Conservation (phyloP, 1,140 invertebrate species). For the Neodiprion virginianus region DNA sequence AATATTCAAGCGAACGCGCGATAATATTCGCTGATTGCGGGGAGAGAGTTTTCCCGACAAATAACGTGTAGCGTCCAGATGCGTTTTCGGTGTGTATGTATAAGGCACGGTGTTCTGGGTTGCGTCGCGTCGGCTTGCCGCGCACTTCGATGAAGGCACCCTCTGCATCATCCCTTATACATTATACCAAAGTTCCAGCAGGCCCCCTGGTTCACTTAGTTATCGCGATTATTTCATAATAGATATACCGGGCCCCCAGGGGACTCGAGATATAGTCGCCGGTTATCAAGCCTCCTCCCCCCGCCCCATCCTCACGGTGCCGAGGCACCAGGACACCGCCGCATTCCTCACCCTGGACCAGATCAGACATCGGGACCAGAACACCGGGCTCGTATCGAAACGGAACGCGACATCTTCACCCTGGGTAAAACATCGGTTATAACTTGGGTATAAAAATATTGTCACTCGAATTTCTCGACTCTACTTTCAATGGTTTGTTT, state of each 20-base stretch:
- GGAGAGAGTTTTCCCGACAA: too few species aligned
- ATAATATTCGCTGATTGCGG: too few species aligned
- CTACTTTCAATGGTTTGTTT: too few species aligned
- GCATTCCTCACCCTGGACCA: background rate
- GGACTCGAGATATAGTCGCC: conserved; percentile 6
- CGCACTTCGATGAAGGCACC: background rate
- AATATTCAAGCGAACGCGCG: too few species aligned
- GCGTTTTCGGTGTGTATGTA: background rate
- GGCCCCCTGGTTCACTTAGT: conserved; percentile 14
- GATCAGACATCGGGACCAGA: background rate
- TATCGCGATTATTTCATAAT: conserved; percentile 38
- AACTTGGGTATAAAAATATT: too few species aligned
- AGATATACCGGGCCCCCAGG: conserved; percentile 22
- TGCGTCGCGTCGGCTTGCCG: background rate
- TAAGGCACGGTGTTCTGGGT: conserved; percentile 1
- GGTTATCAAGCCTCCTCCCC: background rate
- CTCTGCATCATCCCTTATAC: conserved; percentile 9
- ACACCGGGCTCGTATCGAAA: background rate
- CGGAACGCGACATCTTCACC: background rate
- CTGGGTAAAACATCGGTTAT: too few species aligned
- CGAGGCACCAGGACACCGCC: background rate
- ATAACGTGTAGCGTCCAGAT: too few species aligned
- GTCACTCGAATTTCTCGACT: too few species aligned
- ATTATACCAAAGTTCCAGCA: background rate
- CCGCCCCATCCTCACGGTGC: too few species aligned